These are phyloP conservation scores for Thunnus albacares DNA, from an alignment of 2,797 vertebrate genomes.

Conservation along the genomic window DNA sequence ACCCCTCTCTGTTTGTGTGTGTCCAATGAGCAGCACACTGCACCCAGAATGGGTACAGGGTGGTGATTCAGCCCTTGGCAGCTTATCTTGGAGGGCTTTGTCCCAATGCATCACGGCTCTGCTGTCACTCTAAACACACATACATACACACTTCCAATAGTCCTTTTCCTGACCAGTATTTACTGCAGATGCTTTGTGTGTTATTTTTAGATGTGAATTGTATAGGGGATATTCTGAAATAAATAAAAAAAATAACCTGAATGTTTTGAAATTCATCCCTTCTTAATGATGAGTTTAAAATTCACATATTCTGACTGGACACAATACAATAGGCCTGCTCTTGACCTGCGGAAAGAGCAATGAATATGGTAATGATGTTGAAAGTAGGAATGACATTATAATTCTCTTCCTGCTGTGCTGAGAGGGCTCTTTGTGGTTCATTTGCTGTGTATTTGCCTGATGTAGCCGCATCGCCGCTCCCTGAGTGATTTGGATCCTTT, in stretches of 20 bases:
- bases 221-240: slow-evolving; percentile 1
- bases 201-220: slow-evolving; percentile 12
- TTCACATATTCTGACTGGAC: slow-evolving; percentile 45
- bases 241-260: slow-evolving; percentile 6
- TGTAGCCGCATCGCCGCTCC: slow-evolving; percentile 35
- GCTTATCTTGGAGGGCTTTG: slow-evolving; percentile 48
- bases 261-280: slow-evolving; percentile 47
- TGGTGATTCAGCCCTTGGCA: slow-evolving; percentile 56
- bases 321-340: slow-evolving; percentile 32
- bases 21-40: slow-evolving; percentile 48
- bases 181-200: slow-evolving; percentile 9
- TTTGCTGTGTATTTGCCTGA: slow-evolving; percentile 69
- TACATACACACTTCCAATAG: slow-evolving; percentile 10
- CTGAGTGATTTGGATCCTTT: slow-evolving; percentile 70
- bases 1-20: slow-evolving; percentile 56
- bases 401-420: slow-evolving; percentile 72
- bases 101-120: slow-evolving; percentile 51
- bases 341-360: slow-evolving; percentile 62
- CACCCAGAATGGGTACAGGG: slow-evolving; percentile 33
- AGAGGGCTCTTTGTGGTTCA: slow-evolving; percentile 70
- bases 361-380: slow-evolving; percentile 73
- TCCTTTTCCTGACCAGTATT: slow-evolving; percentile 24
- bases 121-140: slow-evolving; percentile 30
- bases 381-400: slow-evolving; percentile 72
- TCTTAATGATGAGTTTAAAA: slow-evolving; percentile 38